phyloP scores from a whole-genome alignment of 2,113 vertebrate species.

The Mormyrus iriodes region DNA sequence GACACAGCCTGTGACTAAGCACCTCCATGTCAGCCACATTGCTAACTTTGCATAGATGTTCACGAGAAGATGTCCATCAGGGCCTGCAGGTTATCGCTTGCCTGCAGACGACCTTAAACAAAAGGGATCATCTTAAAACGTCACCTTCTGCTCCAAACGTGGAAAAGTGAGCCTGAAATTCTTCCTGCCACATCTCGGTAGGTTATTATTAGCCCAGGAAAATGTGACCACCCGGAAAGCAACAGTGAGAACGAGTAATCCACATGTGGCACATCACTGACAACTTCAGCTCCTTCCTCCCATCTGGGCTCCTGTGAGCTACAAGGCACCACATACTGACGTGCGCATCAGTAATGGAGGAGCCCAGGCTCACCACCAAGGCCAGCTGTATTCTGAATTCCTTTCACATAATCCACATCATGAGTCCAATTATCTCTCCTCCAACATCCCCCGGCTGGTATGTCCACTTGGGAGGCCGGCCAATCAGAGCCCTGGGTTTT shows the following conservation, averaged over 20 bases:
- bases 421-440: not conserved
- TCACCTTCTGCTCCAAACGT: not conserved
- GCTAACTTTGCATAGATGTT: not conserved
- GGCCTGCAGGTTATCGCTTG: not conserved
- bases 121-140: not conserved
- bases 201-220: constrained; percentile 1
- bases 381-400: not conserved
- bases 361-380: not conserved
- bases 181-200: not conserved
- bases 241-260: not conserved
- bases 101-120: not conserved
- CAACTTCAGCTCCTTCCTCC: not conserved
- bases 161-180: not conserved
- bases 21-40: not conserved
- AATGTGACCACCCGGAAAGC: not conserved
- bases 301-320: not conserved
- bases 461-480: not conserved
- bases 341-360: not conserved
- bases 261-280: not conserved
- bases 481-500: not conserved
- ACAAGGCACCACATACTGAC: not conserved
- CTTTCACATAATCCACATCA: not conserved
- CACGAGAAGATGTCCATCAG: not conserved
- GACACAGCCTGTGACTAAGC: not conserved
- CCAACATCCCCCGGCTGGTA: not conserved